phyloP scores from a whole-genome alignment of 2,113 vertebrate species.

The Myrmecophaga tridactyla region DNA sequence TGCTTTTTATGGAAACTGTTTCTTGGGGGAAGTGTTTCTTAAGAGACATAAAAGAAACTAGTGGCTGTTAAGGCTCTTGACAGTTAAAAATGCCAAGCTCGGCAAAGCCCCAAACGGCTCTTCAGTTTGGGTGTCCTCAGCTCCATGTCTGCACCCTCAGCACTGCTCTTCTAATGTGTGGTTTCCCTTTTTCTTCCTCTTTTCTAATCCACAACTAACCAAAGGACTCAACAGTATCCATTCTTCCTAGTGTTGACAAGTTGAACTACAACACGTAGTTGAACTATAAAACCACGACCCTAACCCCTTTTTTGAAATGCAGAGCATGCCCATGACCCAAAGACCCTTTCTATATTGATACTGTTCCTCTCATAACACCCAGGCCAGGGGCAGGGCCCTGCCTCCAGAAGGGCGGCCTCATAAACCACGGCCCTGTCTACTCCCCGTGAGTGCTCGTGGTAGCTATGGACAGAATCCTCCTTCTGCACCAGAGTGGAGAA shows the following conservation, averaged over 20 bases:
- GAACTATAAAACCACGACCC: neutral
- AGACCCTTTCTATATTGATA: neutral
- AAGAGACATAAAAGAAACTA: constrained; percentile 31
- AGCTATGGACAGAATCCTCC: neutral
- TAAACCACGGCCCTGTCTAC: neutral
- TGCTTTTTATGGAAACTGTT: constrained; percentile 10
- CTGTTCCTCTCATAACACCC: neutral
- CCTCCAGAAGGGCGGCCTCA: neutral
- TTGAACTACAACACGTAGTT: no score
- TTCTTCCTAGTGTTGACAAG: neutral
- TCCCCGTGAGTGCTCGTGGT: neutral
- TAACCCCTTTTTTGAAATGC: neutral
- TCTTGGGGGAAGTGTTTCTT: neutral
- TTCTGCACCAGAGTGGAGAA: neutral
- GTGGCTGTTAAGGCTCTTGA: neutral
- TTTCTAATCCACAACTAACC: neutral
- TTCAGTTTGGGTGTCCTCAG: neutral
- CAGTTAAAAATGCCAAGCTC: neutral
- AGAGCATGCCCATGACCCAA: neutral
- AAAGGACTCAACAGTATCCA: neutral
- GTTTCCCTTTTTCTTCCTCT: neutral
- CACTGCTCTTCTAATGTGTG: neutral
- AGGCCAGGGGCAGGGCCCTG: neutral
- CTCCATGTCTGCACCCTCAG: neutral
- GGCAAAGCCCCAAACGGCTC: neutral